Evolutionary conservation across 1,140 invertebrate species (phyloP).

Genomic region (Drosophila ananassae): DNA sequence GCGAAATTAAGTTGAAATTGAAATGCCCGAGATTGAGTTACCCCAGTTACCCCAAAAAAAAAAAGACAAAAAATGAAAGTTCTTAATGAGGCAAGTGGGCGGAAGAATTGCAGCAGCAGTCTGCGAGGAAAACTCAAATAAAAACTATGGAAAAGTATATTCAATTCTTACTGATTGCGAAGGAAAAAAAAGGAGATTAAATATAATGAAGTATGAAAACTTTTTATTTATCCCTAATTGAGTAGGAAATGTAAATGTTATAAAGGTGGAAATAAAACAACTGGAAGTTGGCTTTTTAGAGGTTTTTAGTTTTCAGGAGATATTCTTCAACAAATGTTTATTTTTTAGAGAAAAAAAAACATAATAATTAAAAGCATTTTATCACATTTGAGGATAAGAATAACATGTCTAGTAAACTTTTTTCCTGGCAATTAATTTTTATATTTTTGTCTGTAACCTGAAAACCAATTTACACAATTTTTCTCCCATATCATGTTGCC

Average conservation of each 20-base stretch:
- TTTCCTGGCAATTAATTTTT: background rate
- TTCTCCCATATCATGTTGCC: conserved; percentile 30
- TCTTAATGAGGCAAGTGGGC: conserved; percentile 35
- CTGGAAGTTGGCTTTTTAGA: no score
- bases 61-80: conserved; percentile 19
- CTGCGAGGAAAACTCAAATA: conserved; percentile 37
- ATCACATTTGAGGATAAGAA: background rate
- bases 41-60: background rate
- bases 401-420: background rate
- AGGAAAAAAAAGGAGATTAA: background rate
- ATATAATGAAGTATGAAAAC: background rate
- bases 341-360: background rate
- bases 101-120: background rate
- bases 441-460: background rate
- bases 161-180: conserved; percentile 12
- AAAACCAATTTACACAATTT: conserved; percentile 54
- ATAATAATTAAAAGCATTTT: no score
- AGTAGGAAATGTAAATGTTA: background rate
- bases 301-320: no score
- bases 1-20: conserved; percentile 74
- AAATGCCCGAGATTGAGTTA: conserved; percentile 60
- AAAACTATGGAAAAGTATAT: conserved; percentile 32
- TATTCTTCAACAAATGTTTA: no score
- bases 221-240: background rate
- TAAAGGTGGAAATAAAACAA: background rate